Evolutionary conservation across 2,888 invertebrate genomes (phyloP).

Genomic region (Axea sp.): DNA sequence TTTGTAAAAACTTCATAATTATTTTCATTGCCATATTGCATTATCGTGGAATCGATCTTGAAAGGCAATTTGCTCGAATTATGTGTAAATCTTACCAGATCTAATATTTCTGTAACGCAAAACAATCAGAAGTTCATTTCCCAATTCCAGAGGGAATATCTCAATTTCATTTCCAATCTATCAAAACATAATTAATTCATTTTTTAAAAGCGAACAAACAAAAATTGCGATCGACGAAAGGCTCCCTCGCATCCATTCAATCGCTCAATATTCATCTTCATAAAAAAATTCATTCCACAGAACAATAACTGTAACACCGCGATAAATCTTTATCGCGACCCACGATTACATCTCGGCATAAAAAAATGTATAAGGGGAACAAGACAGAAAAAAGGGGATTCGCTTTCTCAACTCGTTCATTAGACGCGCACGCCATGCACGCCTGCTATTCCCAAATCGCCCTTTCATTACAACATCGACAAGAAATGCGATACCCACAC

Average conservation of each 20-base stretch:
- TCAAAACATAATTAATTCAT: too few species aligned
- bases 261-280: too few species aligned
- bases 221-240: too few species aligned
- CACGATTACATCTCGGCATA: constrained; percentile 19
- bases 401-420: constrained; percentile 42
- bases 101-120: too few species aligned
- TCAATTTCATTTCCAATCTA: too few species aligned
- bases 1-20: constrained; percentile 23
- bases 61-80: constrained; percentile 18
- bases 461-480: constrained; percentile 53
- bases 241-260: neutral
- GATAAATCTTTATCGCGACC: constrained; percentile 40
- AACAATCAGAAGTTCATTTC: too few species aligned
- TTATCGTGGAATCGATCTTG: constrained; percentile 21
- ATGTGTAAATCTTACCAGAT: constrained; percentile 20
- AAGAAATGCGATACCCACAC: constrained; percentile 53
- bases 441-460: constrained; percentile 55
- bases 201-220: too few species aligned
- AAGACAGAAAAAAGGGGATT: constrained; percentile 9
- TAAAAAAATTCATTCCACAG: too few species aligned
- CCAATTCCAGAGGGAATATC: too few species aligned
- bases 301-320: constrained; percentile 38
- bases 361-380: neutral
- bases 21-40: constrained; percentile 17
- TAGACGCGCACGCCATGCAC: constrained; percentile 52